Evolutionary conservation across 2,888 invertebrate species (phyloP).

Genomic region (Stenolophus ochropezus): DNA sequence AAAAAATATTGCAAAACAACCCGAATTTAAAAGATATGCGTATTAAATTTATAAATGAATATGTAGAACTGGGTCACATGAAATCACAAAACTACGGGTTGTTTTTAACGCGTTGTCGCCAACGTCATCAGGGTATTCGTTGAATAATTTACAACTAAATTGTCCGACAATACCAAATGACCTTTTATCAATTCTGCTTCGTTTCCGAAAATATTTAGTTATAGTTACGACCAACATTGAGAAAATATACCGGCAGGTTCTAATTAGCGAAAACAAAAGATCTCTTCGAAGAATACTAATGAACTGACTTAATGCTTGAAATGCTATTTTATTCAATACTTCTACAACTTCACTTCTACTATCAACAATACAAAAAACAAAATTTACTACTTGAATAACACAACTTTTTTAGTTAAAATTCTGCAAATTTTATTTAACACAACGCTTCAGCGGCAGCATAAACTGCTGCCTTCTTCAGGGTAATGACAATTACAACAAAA

Average conservation of each 20-base stretch:
- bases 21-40: not conserved
- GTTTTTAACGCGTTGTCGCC: slow-evolving; percentile 11
- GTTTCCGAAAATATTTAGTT: not conserved
- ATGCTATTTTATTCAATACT: too few species aligned
- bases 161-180: not conserved
- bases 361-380: too few species aligned
- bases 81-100: not conserved
- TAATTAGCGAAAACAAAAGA: too few species aligned
- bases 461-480: too few species aligned
- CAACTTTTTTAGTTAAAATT: too few species aligned
- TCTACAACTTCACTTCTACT: too few species aligned
- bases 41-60: slow-evolving; percentile 1
- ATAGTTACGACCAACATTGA: not conserved
- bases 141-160: slow-evolving; percentile 10
- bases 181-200: not conserved
- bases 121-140: slow-evolving; percentile 2
- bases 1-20: not conserved
- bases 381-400: too few species aligned
- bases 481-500: too few species aligned
- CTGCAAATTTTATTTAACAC: too few species aligned
- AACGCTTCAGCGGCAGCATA: too few species aligned
- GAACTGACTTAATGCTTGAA: too few species aligned
- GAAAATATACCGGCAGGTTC: not conserved
- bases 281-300: too few species aligned
- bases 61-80: not conserved